A percentile compares a stretch with the other conserved stretches of the same genome.
Conservation (phyloP, 2,888 invertebrate genomes). For the Leucoma salicis region DNA sequence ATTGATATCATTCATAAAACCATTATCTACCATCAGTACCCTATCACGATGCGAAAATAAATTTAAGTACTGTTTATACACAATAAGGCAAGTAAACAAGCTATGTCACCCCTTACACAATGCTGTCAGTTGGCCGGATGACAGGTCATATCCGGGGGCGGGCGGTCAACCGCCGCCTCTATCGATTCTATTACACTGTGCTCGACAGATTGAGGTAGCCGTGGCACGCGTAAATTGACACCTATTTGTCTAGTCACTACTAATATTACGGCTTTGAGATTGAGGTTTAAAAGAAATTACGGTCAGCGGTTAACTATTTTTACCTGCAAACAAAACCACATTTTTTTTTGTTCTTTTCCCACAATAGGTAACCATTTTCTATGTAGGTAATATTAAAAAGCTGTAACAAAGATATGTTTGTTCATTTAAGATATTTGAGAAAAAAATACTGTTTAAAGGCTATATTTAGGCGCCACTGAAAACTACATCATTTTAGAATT, state of each 20-base stretch:
- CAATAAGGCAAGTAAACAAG: conserved; percentile 59
- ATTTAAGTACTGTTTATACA: conserved; percentile 58
- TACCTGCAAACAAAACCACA: too few species aligned
- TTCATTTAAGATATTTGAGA: too few species aligned
- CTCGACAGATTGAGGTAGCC: conserved; percentile 64
- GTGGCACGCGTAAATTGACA: conserved; percentile 36
- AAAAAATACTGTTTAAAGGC: too few species aligned
- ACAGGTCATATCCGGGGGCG: conserved; percentile 71
- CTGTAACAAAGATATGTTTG: too few species aligned
- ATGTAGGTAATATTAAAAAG: too few species aligned
- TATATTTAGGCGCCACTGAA: too few species aligned
- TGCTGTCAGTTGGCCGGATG: conserved; percentile 63
- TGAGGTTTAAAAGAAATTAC: neutral
- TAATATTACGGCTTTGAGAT: conserved; percentile 16
- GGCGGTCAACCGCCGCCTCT: conserved; percentile 58
- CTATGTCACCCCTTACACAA: conserved; percentile 53
- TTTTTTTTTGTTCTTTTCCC: too few species aligned
- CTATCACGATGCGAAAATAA: conserved; percentile 33
- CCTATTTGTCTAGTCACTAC: conserved; percentile 38
- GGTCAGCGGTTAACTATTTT: too few species aligned
- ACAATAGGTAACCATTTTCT: too few species aligned
- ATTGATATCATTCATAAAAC: conserved; percentile 2
- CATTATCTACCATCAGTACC: conserved; percentile 36
- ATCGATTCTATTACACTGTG: conserved; percentile 73
- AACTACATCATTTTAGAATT: too few species aligned